These are phyloP conservation scores for Griposia aprilina DNA, from an alignment of 2,888 invertebrate genomes.

Conservation along the genomic window DNA sequence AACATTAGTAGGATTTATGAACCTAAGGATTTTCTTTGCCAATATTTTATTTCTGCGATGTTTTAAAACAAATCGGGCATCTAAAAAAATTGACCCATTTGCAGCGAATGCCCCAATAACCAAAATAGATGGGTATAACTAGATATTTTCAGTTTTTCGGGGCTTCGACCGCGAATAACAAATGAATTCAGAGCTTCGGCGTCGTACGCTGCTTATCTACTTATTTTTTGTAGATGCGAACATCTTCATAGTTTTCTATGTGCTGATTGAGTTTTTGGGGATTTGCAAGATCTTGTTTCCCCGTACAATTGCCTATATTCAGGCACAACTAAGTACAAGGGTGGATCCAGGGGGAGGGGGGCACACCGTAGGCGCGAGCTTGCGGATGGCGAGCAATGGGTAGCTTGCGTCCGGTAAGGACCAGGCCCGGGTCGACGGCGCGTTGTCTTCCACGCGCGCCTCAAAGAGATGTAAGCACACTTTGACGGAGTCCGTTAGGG, in stretches of 20 bases:
- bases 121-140: conserved; percentile 21
- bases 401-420: too few relatives aligned
- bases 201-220: not conserved
- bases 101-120: conserved; percentile 29
- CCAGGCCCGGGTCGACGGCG: too few relatives aligned
- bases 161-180: conserved; percentile 4
- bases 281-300: not conserved
- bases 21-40: not conserved
- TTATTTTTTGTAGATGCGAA: not conserved
- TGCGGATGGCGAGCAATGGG: too few relatives aligned
- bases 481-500: too few relatives aligned
- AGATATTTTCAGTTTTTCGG: conserved; percentile 4
- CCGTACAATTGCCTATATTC: not conserved
- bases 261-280: not conserved
- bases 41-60: conserved; percentile 3
- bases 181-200: not conserved
- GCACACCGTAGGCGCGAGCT: too few relatives aligned
- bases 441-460: too few relatives aligned
- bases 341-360: too few relatives aligned
- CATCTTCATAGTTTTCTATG: not conserved
- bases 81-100: conserved; percentile 31
- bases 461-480: too few relatives aligned
- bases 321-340: not conserved
- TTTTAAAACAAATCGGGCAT: not conserved
- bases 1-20: not conserved